These are phyloP conservation scores for Ectropis crepuscularia DNA, from an alignment of 2,888 invertebrate genomes.

Conservation along the genomic window DNA sequence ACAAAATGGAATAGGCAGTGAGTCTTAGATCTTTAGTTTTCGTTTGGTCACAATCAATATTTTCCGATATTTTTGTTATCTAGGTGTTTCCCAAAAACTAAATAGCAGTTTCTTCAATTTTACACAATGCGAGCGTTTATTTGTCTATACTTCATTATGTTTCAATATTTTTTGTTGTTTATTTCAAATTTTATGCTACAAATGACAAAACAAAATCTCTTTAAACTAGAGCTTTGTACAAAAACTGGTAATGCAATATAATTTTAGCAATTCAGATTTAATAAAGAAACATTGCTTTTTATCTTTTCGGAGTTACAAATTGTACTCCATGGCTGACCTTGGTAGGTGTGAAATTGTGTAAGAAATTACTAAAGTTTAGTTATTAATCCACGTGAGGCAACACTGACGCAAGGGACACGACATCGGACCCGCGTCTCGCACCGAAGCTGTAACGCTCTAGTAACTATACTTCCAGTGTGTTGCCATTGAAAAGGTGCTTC, in stretches of 20 bases:
- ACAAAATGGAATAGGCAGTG: no score
- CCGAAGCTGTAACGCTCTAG: slow-evolving; percentile 71
- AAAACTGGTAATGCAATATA: not conserved
- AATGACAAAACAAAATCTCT: no score
- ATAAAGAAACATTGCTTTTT: slow-evolving; percentile 29
- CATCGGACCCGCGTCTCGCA: slow-evolving; percentile 55
- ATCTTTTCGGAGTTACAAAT: slow-evolving; percentile 40
- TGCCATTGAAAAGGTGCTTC: slow-evolving; percentile 24
- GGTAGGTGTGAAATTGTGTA: slow-evolving; percentile 57
- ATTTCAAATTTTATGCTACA: no score
- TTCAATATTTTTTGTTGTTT: no score
- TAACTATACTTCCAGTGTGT: slow-evolving; percentile 49
- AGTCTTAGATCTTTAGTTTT: no score
- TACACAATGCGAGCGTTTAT: no score
- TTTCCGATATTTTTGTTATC: no score
- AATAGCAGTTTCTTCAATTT: no score
- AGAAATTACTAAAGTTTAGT: slow-evolving; percentile 69
- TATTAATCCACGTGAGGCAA: slow-evolving; percentile 72
- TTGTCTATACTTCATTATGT: no score
- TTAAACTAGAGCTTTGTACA: not conserved
- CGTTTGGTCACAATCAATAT: no score
- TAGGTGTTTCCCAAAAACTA: no score
- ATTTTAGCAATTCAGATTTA: slow-evolving; percentile 12
- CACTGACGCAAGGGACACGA: slow-evolving; percentile 57
- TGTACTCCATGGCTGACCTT: slow-evolving; percentile 60